A percentile compares a stretch with the other conserved stretches of the same genome.
phyloP scores from a whole-genome alignment of 1,140 invertebrate species.

The Chymomyza costata region DNA sequence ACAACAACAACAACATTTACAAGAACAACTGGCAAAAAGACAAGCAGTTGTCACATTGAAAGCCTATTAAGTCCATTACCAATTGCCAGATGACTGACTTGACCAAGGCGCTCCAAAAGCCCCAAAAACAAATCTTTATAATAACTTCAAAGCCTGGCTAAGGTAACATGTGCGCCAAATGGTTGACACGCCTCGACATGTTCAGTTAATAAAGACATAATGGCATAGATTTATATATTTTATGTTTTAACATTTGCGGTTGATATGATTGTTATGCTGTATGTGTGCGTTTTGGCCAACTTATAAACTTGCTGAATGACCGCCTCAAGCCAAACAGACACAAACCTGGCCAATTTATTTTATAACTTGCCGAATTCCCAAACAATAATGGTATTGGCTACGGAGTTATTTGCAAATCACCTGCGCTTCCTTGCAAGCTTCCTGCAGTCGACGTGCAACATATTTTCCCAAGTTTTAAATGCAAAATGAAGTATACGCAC shows the following conservation, averaged over 20 bases:
- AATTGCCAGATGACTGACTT: slow-evolving; percentile 58
- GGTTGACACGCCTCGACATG: slow-evolving; percentile 39
- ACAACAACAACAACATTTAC: slow-evolving; percentile 22
- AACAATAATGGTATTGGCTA: slow-evolving; percentile 16
- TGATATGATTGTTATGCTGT: slow-evolving; percentile 50
- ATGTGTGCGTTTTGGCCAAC: too few relatives aligned
- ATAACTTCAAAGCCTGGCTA: slow-evolving; percentile 43
- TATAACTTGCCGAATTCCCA: slow-evolving; percentile 40
- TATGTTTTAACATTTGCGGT: slow-evolving; percentile 57
- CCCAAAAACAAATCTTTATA: slow-evolving; percentile 61
- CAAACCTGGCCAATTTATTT: slow-evolving; percentile 50
- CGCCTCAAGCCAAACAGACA: slow-evolving; percentile 14
- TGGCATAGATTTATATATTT: slow-evolving; percentile 66
- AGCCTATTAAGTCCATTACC: slow-evolving; percentile 56
- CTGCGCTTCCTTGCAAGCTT: slow-evolving; percentile 67
- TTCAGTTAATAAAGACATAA: slow-evolving; percentile 70
- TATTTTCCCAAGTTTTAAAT: slow-evolving; percentile 38
- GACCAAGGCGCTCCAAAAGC: slow-evolving; percentile 29
- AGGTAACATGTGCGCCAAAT: slow-evolving; percentile 49
- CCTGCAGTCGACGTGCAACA: slow-evolving; percentile 41
- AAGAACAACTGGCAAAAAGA: slow-evolving; percentile 24
- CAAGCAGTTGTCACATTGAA: slow-evolving; percentile 55
- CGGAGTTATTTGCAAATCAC: slow-evolving; percentile 63
- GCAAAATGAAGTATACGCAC: slow-evolving; percentile 45
- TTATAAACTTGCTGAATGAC: too few relatives aligned